Percentiles rank a stretch among this genome's conserved stretches.
Conservation (phyloP, 2,888 invertebrate genomes). For the Volucella bombylans region DNA sequence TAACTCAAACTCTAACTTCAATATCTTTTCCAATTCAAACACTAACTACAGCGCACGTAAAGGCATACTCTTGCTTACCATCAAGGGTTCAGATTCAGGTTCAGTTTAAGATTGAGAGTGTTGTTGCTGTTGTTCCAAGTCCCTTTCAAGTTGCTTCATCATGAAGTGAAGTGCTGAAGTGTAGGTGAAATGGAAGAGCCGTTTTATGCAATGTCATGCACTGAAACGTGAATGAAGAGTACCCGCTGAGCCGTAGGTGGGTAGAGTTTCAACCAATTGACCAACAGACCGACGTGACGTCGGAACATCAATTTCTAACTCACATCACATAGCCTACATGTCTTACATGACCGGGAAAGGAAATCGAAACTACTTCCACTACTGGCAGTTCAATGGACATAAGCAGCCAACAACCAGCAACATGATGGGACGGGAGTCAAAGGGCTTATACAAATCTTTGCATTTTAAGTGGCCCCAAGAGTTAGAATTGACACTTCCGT, state of each 20-base stretch:
- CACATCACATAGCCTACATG: slow-evolving; percentile 55
- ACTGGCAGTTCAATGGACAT: neutral
- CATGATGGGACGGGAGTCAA: neutral
- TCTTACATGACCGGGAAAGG: slow-evolving; percentile 54
- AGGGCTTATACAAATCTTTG: slow-evolving; percentile 32
- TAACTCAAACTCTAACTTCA: slow-evolving; percentile 34
- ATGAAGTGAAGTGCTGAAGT: slow-evolving; percentile 17
- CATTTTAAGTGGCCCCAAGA: slow-evolving; percentile 52
- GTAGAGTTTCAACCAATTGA: slow-evolving; percentile 8
- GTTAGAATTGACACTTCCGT: slow-evolving; percentile 61
- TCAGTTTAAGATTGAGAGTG: slow-evolving; percentile 43
- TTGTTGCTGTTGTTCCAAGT: slow-evolving; percentile 10
- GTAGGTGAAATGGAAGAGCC: slow-evolving; percentile 7
- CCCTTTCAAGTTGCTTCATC: slow-evolving; percentile 44
- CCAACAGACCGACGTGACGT: slow-evolving; percentile 2
- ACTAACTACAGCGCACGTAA: slow-evolving; percentile 21
- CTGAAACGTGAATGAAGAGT: slow-evolving; percentile 65
- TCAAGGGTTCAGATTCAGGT: slow-evolving; percentile 59
- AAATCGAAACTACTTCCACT: slow-evolving; percentile 65
- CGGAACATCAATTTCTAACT: slow-evolving; percentile 60
- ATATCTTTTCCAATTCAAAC: slow-evolving; percentile 40
- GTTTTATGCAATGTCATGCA: slow-evolving; percentile 69
- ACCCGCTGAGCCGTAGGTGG: slow-evolving; percentile 48
- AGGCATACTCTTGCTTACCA: slow-evolving; percentile 14
- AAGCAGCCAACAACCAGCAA: too few species aligned